phyloP scores from a whole-genome alignment of 1,140 invertebrate genomes.

The Hydropsyche tenuis region DNA sequence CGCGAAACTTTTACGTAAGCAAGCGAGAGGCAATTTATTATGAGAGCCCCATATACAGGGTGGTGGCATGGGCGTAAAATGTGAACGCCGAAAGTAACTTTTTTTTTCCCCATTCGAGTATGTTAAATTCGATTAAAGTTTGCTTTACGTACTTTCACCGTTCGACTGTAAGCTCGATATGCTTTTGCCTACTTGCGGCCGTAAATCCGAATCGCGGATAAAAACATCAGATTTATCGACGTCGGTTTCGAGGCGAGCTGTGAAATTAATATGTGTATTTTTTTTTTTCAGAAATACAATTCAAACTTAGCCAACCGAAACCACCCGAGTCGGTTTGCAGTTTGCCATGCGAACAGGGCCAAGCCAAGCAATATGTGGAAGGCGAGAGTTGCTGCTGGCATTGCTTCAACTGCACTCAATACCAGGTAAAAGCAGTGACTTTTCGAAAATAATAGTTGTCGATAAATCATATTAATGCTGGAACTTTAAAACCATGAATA shows the following conservation, averaged over 20 bases:
- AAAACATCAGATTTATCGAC: neutral
- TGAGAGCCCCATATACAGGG: neutral
- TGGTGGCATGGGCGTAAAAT: no score
- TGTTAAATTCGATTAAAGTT: slow-evolving; percentile 28
- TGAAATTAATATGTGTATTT: neutral
- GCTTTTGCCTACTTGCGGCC: neutral
- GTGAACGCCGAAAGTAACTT: slow-evolving; percentile 4
- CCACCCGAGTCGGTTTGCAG: slow-evolving; percentile 90
- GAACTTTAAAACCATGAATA: no score
- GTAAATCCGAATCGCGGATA: neutral
- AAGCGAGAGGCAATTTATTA: slow-evolving; percentile 18
- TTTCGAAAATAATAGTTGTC: no score
- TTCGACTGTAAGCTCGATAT: neutral
- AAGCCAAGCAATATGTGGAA: slow-evolving; percentile 90
- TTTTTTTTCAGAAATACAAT: slow-evolving; percentile 74
- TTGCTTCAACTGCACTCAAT: slow-evolving; percentile 91
- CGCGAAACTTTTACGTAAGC: slow-evolving; percentile 1
- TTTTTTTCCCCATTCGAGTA: slow-evolving; percentile 11
- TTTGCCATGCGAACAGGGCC: slow-evolving; percentile 82
- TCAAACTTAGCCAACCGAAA: slow-evolving; percentile 74
- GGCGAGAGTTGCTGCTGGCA: slow-evolving; percentile 96
- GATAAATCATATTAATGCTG: no score
- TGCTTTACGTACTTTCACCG: neutral
- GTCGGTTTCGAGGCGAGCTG: neutral
- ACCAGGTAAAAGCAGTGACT: slow-evolving; percentile 75